phyloP scores from a whole-genome alignment of 2,888 invertebrate genomes.

The Marasmarcha lunaedactyla region DNA sequence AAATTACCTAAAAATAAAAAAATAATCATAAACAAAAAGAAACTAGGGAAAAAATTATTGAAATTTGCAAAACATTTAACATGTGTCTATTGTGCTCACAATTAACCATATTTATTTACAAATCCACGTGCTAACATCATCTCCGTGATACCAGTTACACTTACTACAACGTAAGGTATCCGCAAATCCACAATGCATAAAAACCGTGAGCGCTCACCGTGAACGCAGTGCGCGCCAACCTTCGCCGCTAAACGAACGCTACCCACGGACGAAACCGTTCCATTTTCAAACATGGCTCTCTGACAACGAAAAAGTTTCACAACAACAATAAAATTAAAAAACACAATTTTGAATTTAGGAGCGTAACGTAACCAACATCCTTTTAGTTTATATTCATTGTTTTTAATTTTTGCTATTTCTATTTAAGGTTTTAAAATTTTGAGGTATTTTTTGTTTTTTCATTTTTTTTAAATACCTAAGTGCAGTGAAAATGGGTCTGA shows the following conservation, averaged over 20 bases:
- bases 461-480: constrained; percentile 15
- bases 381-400: too few relatives aligned
- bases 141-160: too few relatives aligned
- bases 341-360: constrained; percentile 17
- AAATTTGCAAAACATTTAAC: too few relatives aligned
- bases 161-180: too few relatives aligned
- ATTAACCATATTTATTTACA: too few relatives aligned
- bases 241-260: constrained; percentile 17
- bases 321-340: constrained; percentile 29
- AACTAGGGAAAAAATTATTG: too few relatives aligned
- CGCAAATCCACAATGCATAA: constrained; percentile 6
- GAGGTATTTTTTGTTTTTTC: constrained; percentile 21
- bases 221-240: constrained; percentile 32
- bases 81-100: too few relatives aligned
- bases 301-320: constrained; percentile 16
- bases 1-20: too few relatives aligned
- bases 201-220: constrained; percentile 35
- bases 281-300: too few relatives aligned
- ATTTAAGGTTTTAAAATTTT: constrained; percentile 6
- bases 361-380: too few relatives aligned
- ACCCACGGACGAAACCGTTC: constrained; percentile 16
- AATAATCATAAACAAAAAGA: too few relatives aligned
- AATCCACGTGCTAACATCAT: too few relatives aligned
- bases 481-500: constrained; percentile 59
- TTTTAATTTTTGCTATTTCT: background rate